Evolutionary conservation across 2,888 invertebrate species (phyloP).

Genomic region (Matsumyia berberina): DNA sequence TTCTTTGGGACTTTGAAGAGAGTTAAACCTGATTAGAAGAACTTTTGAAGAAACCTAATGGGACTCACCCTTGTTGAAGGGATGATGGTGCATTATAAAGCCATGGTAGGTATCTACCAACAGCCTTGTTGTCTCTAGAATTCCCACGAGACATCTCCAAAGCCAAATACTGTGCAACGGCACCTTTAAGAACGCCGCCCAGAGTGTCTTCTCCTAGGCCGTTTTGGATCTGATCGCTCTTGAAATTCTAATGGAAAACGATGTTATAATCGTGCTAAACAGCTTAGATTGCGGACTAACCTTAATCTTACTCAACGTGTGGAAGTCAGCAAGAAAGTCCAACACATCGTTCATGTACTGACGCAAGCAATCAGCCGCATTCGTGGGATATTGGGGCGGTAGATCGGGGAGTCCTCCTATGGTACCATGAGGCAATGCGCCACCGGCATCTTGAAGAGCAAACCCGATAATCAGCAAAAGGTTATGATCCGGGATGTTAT

Average conservation of each 20-base stretch:
- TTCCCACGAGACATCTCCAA: constrained; percentile 96
- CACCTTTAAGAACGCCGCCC: constrained; percentile 98
- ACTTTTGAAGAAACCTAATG: not conserved
- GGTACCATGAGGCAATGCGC: constrained; percentile 91
- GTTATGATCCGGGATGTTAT: constrained; percentile 96
- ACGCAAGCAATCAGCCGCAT: constrained; percentile 96
- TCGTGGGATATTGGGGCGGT: constrained; percentile 87
- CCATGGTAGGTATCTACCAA: constrained; percentile 95
- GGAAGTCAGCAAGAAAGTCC: constrained; percentile 97
- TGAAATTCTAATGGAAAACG: constrained; percentile 79
- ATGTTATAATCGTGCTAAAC: constrained; percentile 14
- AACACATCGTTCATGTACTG: constrained; percentile 96
- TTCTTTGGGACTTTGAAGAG: constrained; percentile 90
- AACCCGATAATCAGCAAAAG: constrained; percentile 95
- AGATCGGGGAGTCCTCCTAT: constrained; percentile 86
- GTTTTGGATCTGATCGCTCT: constrained; percentile 87
- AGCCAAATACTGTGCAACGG: constrained; percentile 96
- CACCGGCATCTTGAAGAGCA: constrained; percentile 96
- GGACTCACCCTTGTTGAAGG: constrained; percentile 91
- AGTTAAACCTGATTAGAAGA: not conserved
- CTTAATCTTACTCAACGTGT: constrained; percentile 98
- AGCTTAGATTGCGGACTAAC: constrained; percentile 84
- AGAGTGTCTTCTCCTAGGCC: constrained; percentile 97
- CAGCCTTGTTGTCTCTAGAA: constrained; percentile 92
- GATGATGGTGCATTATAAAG: constrained; percentile 92